Evolutionary conservation across 2,113 vertebrate species (phyloP).

Genomic region (Empidonax alnorum): DNA sequence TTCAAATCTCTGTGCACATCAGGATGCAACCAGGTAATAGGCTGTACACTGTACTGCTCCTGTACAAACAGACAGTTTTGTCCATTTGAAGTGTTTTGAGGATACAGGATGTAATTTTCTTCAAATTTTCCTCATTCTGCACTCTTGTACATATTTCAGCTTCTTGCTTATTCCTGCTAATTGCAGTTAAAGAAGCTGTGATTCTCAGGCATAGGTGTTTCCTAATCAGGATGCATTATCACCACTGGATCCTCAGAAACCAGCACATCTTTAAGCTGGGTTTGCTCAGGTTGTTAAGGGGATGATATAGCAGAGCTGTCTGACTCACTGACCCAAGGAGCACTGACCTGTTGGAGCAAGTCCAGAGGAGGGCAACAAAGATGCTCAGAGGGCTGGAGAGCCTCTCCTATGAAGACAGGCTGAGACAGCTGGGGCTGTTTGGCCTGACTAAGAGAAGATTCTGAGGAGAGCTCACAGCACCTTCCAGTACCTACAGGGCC

Average conservation of each 20-base stretch:
- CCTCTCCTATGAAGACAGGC: not conserved
- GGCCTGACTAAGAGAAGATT: not conserved
- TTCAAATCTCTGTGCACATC: not conserved
- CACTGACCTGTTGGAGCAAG: not conserved
- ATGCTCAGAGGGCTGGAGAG: not conserved
- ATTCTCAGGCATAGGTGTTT: not conserved
- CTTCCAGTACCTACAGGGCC: not conserved
- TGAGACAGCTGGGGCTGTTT: not conserved
- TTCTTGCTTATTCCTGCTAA: not conserved
- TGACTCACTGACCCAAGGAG: not conserved
- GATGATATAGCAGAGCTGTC: not conserved
- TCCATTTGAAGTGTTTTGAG: not conserved
- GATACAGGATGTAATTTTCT: not conserved
- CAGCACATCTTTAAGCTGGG: not conserved
- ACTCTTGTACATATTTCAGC: not conserved
- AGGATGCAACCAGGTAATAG: not conserved
- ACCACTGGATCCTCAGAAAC: not conserved
- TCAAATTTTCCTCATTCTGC: not conserved
- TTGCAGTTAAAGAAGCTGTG: not conserved
- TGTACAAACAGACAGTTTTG: not conserved
- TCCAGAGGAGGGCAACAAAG: not conserved
- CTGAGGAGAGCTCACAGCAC: accelerated
- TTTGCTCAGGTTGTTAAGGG: not conserved
- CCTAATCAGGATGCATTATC: not conserved
- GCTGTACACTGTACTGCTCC: not conserved